Percentiles rank a stretch among this genome's conserved stretches.
Evolutionary conservation across 2,888 invertebrate species (phyloP).

Genomic region (Agonopterix arenella): DNA sequence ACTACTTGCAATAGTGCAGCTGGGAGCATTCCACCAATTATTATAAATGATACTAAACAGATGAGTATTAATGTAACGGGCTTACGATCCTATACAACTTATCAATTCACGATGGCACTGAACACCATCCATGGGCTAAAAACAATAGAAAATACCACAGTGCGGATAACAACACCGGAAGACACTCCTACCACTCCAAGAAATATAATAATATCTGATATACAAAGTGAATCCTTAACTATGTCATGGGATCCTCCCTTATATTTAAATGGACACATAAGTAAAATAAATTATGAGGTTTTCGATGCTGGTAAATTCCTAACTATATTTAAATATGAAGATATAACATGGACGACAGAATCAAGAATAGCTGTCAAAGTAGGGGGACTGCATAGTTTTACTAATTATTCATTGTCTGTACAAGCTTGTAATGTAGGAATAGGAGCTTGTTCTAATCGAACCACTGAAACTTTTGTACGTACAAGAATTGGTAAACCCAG

Average conservation of each 20-base stretch:
- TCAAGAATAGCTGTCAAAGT: slow-evolving; percentile 38
- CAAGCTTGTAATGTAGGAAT: slow-evolving; percentile 81
- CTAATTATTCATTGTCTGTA: slow-evolving; percentile 82
- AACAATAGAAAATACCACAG: slow-evolving; percentile 71
- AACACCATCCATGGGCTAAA: slow-evolving; percentile 59
- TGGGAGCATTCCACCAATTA: slow-evolving; percentile 41
- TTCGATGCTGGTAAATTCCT: slow-evolving; percentile 54
- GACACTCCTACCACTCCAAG: slow-evolving; percentile 78
- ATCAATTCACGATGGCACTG: slow-evolving; percentile 82
- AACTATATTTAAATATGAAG: slow-evolving; percentile 12
- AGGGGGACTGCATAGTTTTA: slow-evolving; percentile 73
- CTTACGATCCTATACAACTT: slow-evolving; percentile 85
- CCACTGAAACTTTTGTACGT: slow-evolving; percentile 64
- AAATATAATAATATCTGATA: slow-evolving; percentile 74
- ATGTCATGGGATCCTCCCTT: slow-evolving; percentile 83
- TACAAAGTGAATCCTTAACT: slow-evolving; percentile 79
- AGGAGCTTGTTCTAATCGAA: slow-evolving; percentile 76
- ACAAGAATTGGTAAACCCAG: slow-evolving; percentile 80
- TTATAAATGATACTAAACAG: slow-evolving; percentile 59
- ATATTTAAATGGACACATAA: slow-evolving; percentile 79
- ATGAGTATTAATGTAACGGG: slow-evolving; percentile 76
- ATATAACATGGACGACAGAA: slow-evolving; percentile 34
- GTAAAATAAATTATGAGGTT: slow-evolving; percentile 80
- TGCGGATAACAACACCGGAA: slow-evolving; percentile 81
- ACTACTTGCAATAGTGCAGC: slow-evolving; percentile 72